Percentiles rank a stretch among this genome's conserved stretches.
These are phyloP conservation scores for Horisme vitalbata DNA, from an alignment of 2,888 invertebrate genomes.

Conservation along the genomic window DNA sequence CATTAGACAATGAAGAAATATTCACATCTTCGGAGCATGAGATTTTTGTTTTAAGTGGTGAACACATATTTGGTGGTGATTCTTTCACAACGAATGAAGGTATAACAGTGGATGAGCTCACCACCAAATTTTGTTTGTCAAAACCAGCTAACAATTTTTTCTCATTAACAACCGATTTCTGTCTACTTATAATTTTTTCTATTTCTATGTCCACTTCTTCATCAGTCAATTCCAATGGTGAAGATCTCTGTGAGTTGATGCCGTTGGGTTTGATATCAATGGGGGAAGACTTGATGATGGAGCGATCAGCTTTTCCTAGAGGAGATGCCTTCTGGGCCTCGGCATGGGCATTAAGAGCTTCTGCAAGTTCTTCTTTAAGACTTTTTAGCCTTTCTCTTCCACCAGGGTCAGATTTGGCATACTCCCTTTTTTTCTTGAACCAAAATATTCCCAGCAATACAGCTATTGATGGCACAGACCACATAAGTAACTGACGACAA, in stretches of 20 bases:
- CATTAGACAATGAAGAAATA: conserved; percentile 43
- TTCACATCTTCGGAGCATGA: conserved; percentile 44
- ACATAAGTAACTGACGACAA: conserved; percentile 89
- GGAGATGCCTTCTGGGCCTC: conserved; percentile 70
- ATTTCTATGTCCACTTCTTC: conserved; percentile 87
- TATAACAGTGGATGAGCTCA: conserved; percentile 44
- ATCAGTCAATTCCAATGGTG: conserved; percentile 84
- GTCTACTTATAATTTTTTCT: conserved; percentile 82
- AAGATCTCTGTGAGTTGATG: conserved; percentile 76
- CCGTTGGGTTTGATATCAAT: conserved; percentile 85
- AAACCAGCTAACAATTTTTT: conserved; percentile 59
- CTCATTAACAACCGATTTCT: conserved; percentile 76
- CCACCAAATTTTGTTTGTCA: conserved; percentile 47
- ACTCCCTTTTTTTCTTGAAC: conserved; percentile 91
- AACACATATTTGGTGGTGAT: conserved; percentile 31
- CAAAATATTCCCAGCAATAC: conserved; percentile 90
- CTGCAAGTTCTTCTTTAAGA: conserved; percentile 75
- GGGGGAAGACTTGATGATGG: conserved; percentile 85
- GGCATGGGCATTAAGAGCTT: conserved; percentile 67
- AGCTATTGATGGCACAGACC: conserved; percentile 91
- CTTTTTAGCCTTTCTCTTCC: conserved; percentile 82
- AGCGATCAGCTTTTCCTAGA: conserved; percentile 64
- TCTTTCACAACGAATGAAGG: conserved; percentile 50
- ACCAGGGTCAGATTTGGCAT: conserved; percentile 89
- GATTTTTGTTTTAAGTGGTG: conserved; percentile 47